Base-by-base conservation (phyloP, 2,797 vertebrate species). In the Smutsia temminckii region DNA sequence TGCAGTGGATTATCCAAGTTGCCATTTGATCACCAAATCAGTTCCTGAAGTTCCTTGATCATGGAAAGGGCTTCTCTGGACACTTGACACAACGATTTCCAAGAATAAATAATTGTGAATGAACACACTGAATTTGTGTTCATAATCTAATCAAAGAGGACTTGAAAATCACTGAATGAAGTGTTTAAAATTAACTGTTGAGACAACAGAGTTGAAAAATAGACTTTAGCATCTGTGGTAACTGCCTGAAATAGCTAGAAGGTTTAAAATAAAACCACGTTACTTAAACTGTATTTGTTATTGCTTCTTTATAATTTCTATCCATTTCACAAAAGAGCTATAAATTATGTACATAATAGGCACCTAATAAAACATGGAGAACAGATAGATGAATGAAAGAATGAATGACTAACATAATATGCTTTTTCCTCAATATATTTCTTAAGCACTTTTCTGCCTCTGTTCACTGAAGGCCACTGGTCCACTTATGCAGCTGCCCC, bases 161-260 rank as follows among this genome's bases (percentile, higher is more conserved):
- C 25, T 66, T 79, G 29, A 92, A 79, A 92, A 25, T 61, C 40
- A 37, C 37, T 63, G 34, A 89, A n/a, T 61, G 9, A 51, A 96
- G 71, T 57, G 32, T 83, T 84, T 57, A 84, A 80, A 90, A 61
- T 74, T 75, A 85, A 85, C 46, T 92, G 13, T 84, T 66, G 68
- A 75, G 61, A 86, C 29, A 77, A 17, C 0, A 71, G 27, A 20
- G 5, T 84, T 91, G 37, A 71, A 34, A 91, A 91, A 83, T 63
- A 75, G 66, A 85, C 37, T 29, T 64, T 68, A 85, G 17, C 25
- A 68, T 53, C 49, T 85, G 40, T 69, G 53, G 9, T 12, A 85
- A 78, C 42, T 74, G 29, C 32, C 34, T 89, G 79, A 85, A 89
- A 85, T 61, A 79, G 27, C 20, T 71, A 42, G 37, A 29, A 77